Conservation (phyloP, 2,888 invertebrate genomes). For the Phasia obesa region DNA sequence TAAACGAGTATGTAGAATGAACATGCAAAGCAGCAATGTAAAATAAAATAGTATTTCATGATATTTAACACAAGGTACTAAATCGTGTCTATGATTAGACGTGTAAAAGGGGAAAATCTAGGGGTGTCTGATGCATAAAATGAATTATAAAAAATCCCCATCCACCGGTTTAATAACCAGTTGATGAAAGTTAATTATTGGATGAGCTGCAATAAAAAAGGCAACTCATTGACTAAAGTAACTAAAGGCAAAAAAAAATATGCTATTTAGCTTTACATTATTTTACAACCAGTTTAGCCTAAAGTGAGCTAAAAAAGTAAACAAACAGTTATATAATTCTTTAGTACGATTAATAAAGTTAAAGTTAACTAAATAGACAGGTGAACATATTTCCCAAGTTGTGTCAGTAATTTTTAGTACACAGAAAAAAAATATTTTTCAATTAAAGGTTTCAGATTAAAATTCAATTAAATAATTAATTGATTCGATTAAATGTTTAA, state of each 20-base stretch:
- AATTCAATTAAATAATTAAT: no score
- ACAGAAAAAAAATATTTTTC: no score
- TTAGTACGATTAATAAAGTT: no score
- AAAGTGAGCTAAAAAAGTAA: slow-evolving; percentile 2
- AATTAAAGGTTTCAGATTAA: no score
- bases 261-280: slow-evolving; percentile 10
- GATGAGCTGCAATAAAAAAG: slow-evolving; percentile 52
- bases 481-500: no score
- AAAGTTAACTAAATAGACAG: no score
- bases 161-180: slow-evolving; percentile 54
- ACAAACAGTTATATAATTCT: background rate
- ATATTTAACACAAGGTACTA: slow-evolving; percentile 55
- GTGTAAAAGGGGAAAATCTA: background rate
- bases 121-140: background rate
- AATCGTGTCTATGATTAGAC: slow-evolving; percentile 58
- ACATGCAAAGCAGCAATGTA: background rate
- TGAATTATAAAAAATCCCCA: background rate
- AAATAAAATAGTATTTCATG: slow-evolving; percentile 37
- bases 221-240: slow-evolving; percentile 50
- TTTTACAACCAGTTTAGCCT: slow-evolving; percentile 10
- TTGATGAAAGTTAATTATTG: slow-evolving; percentile 70
- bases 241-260: background rate
- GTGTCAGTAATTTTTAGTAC: no score
- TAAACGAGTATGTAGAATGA: background rate
- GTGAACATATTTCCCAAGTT: no score